These are phyloP conservation scores for Cnemophilus loriae DNA, from an alignment of 2,113 vertebrate genomes.

Conservation along the genomic window DNA sequence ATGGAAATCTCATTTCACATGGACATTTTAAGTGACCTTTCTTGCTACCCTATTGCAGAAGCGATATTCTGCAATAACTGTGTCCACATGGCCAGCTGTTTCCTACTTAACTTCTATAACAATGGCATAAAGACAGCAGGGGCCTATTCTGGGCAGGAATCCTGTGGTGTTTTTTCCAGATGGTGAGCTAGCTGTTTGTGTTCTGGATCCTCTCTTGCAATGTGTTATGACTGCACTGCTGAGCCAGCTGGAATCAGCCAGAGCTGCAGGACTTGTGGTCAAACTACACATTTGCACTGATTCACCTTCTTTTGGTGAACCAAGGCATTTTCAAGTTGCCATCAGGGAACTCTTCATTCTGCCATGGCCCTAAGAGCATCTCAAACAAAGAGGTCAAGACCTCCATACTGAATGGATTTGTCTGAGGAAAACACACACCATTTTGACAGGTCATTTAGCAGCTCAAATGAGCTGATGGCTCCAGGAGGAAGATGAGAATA, in stretches of 20 bases:
- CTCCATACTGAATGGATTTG: background rate
- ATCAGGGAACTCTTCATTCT: background rate
- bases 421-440: background rate
- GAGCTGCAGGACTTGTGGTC: background rate
- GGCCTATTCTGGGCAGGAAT: background rate
- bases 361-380: background rate
- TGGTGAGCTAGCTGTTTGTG: background rate
- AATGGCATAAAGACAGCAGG: background rate
- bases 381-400: background rate
- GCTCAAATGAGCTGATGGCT: background rate
- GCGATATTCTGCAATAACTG: slow-evolving; percentile 29
- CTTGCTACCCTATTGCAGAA: background rate
- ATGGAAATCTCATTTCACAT: background rate
- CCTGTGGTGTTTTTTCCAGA: slow-evolving; percentile 6
- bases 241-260: background rate
- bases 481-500: background rate
- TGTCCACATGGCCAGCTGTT: slow-evolving; percentile 15
- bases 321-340: background rate
- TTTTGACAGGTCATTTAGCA: background rate
- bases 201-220: background rate
- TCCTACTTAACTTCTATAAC: slow-evolving; percentile 4
- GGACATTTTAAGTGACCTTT: background rate
- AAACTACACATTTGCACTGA: background rate
- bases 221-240: background rate
- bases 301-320: background rate